Evolutionary conservation across 2,797 vertebrate species (phyloP).

Genomic region (Chloroceryle inda): DNA sequence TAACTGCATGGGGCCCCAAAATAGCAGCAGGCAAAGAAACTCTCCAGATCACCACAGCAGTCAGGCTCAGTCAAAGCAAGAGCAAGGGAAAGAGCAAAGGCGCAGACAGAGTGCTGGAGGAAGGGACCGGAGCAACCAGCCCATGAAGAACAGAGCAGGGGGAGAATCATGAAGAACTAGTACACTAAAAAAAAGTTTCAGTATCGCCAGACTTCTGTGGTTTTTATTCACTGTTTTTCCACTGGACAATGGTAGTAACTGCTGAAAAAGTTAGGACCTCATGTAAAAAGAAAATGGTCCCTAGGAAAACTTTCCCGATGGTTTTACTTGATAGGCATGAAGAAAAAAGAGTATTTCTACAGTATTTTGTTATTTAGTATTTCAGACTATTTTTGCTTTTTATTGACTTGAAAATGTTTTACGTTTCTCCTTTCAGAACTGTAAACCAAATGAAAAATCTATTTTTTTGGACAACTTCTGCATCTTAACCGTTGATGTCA

Average conservation of each 20-base stretch:
- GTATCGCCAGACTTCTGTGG: not conserved
- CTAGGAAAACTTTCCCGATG: not conserved
- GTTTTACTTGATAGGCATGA: not conserved
- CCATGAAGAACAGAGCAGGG: not conserved
- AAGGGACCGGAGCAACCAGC: not conserved
- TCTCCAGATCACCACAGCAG: conserved; percentile 18
- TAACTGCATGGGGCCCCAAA: conserved; percentile 21
- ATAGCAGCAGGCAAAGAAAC: conserved; percentile 37
- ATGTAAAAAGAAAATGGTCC: not conserved
- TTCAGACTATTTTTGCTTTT: not conserved
- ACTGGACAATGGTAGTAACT: not conserved
- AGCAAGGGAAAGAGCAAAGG: not conserved
- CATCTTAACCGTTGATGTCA: not conserved
- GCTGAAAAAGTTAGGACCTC: not conserved
- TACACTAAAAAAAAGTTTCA: not conserved
- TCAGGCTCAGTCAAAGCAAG: not conserved
- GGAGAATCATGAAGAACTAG: not conserved
- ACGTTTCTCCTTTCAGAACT: not conserved
- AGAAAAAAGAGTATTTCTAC: not conserved
- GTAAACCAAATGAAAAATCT: not conserved
- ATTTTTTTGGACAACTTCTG: not conserved
- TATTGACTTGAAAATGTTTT: not conserved
- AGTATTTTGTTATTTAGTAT: not conserved
- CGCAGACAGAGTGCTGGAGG: not conserved
- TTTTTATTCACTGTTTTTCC: not conserved